These are phyloP conservation scores for Synanceia verrucosa DNA, from an alignment of 2,797 vertebrate species.

Conservation along the genomic window DNA sequence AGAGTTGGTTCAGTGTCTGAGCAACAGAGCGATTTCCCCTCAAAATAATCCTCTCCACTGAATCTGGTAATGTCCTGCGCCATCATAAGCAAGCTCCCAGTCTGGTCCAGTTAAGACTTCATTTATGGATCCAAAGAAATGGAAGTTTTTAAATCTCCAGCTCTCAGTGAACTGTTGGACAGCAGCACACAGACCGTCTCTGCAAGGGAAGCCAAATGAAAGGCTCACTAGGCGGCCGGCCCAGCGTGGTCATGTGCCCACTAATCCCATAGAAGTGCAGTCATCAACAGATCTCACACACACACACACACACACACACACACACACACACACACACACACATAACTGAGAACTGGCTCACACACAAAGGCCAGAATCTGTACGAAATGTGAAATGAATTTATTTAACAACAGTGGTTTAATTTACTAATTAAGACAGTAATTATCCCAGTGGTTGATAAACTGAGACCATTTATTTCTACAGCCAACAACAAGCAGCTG, in stretches of 20 bases:
- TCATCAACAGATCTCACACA: no score
- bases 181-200: constrained; percentile 33
- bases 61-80: constrained; percentile 52
- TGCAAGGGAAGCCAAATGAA: constrained; percentile 67
- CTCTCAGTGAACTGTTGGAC: constrained; percentile 54
- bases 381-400: constrained; percentile 1
- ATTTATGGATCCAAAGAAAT: constrained; percentile 40
- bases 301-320: constrained; percentile 25
- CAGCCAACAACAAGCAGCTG: background rate
- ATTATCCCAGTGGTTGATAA: background rate
- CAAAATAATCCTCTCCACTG: constrained; percentile 52
- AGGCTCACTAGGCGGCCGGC: constrained; percentile 66
- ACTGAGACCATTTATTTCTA: background rate
- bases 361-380: constrained; percentile 24
- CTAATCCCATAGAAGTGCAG: constrained; percentile 73
- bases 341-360: constrained; percentile 25
- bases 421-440: constrained; percentile 23
- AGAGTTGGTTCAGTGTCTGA: constrained; percentile 76
- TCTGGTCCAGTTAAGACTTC: constrained; percentile 31
- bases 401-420: constrained; percentile 20
- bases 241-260: constrained; percentile 74
- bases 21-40: constrained; percentile 48
- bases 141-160: constrained; percentile 50
- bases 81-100: constrained; percentile 46
- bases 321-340: constrained; percentile 18